Evolutionary conservation across 2,113 vertebrate species (phyloP), one percentile per base, ranked within the genome.

Genomic region (Calyptommatus sinebrachiatus): DNA sequence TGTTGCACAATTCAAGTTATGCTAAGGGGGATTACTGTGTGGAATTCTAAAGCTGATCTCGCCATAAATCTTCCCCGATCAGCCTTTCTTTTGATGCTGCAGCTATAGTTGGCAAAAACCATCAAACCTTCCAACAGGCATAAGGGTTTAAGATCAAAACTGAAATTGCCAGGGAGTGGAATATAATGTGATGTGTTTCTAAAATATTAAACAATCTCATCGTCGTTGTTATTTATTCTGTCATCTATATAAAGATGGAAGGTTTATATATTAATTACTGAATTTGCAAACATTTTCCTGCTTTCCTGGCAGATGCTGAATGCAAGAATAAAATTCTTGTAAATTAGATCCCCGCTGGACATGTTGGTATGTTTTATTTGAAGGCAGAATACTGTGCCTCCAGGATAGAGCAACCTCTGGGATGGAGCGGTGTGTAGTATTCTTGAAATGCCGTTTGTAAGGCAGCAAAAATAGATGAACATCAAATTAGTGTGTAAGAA

Each of bases 291-390:
- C 5, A 0, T 81, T 70, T 80, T 60, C 79, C 21, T 62, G 62
- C 24, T 29, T 48, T 62, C n/a, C 24, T 82, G 78, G 82, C 83
- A 83, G 76, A 78, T 29, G 79, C 83, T 76, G 41, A 73, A 79
- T 75, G 81, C 81, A 80, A 81, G 75, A 89, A 83, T 79, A 77
- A 84, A 71, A 57, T 76, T 68, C 61, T 80, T 83, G 8, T 76
- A 87, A 85, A 86, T 85, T 29, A 86, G 57, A 69, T 79, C 79
- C 79, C 72, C 31, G 83, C 21, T 57, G 79, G 57, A 70, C 73
- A 46, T 68, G 7, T 77, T 78, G 9, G 31, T 83, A 22, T 68
- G 81, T 2, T 1, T 73, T 21, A 84, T 83, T 70, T n/a, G 31
- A 73, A 62, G 50, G 26, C 28, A 72, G 28, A 79, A 11, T 50